Evolutionary conservation across 1,140 invertebrate genomes (phyloP).

Genomic region (Caerostris extrusa): DNA sequence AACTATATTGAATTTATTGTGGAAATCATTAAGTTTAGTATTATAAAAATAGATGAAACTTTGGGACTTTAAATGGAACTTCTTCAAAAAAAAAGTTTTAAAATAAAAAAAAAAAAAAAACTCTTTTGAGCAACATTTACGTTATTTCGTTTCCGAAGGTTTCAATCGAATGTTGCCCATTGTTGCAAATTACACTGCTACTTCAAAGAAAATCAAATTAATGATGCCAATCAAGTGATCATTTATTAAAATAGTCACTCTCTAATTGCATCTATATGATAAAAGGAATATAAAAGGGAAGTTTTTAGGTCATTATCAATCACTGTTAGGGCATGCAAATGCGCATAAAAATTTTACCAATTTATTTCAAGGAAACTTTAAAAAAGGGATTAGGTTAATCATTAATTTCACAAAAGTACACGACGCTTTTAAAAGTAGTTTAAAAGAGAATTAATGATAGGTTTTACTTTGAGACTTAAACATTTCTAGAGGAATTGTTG

Average conservation of each 20-base stretch:
- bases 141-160: too few relatives aligned
- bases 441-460: slow-evolving; percentile 9
- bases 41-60: too few relatives aligned
- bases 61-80: too few relatives aligned
- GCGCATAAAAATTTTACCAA: slow-evolving; percentile 1
- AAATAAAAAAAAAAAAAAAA: too few relatives aligned
- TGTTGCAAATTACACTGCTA: too few relatives aligned
- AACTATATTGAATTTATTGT: too few relatives aligned
- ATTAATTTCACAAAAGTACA: background rate
- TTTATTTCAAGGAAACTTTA: background rate
- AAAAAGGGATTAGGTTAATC: background rate
- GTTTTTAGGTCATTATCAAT: background rate
- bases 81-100: too few relatives aligned
- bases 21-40: too few relatives aligned
- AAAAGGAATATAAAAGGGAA: background rate
- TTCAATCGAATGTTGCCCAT: too few relatives aligned
- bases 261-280: background rate
- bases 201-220: background rate
- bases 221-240: background rate
- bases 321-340: background rate
- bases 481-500: background rate
- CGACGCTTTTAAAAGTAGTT: background rate
- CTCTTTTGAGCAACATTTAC: too few relatives aligned
- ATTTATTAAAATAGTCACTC: background rate
- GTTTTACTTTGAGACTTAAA: slow-evolving; percentile 32